A percentile compares a stretch with the other conserved stretches of the same genome.
phyloP scores from a whole-genome alignment of 2,113 vertebrate genomes.

The Ascaphus truei region DNA sequence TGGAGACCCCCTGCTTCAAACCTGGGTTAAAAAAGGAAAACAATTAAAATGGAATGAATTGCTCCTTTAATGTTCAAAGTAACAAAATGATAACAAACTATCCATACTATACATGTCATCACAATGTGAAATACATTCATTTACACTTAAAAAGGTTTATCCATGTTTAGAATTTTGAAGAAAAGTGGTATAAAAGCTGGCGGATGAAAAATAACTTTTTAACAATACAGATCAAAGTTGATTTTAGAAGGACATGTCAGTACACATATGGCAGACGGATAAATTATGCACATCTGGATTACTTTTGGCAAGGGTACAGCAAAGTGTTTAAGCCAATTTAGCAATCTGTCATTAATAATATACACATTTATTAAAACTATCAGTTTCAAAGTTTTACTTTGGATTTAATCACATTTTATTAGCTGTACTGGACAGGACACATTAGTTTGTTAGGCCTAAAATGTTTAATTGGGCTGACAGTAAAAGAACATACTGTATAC shows the following conservation, averaged over 20 bases:
- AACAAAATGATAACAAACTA: not conserved
- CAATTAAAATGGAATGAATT: too few relatives aligned
- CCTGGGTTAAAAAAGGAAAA: too few relatives aligned
- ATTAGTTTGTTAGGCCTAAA: too few relatives aligned
- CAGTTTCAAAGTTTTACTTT: constrained; percentile 58
- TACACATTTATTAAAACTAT: constrained; percentile 68
- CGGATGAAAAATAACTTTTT: constrained; percentile 62
- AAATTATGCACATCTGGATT: constrained; percentile 81
- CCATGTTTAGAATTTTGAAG: constrained; percentile 49
- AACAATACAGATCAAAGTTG: constrained; percentile 72
- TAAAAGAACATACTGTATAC: too few relatives aligned
- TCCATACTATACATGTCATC: not conserved
- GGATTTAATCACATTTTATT: too few relatives aligned
- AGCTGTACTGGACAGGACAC: too few relatives aligned
- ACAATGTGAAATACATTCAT: not conserved
- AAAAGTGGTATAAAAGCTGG: constrained; percentile 54
- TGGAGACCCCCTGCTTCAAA: too few relatives aligned
- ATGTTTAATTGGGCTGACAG: too few relatives aligned
- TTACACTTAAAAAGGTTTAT: constrained; percentile 25
- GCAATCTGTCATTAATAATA: constrained; percentile 76
- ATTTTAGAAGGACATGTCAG: constrained; percentile 75
- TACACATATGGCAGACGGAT: constrained; percentile 72
- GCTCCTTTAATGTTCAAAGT: not conserved
- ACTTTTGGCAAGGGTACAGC: constrained; percentile 71
- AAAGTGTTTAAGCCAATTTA: constrained; percentile 71